These are phyloP conservation scores for Nyctalus aviator DNA, from an alignment of 2,797 vertebrate genomes.

Conservation along the genomic window DNA sequence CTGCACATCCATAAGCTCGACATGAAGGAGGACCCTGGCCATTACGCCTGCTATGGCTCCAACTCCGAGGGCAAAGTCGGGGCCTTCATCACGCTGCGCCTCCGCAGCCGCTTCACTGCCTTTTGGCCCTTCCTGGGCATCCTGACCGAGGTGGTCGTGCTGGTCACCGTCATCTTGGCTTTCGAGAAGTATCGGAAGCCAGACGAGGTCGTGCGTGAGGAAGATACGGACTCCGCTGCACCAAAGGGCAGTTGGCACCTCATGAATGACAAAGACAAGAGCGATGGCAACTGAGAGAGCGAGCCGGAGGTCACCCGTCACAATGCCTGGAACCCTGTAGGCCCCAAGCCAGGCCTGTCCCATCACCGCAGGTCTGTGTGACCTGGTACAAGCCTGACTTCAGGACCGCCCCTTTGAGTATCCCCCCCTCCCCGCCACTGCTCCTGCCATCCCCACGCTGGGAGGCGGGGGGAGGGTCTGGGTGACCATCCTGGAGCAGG, in stretches of 20 bases:
- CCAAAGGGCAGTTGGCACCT: slow-evolving; percentile 92
- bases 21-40: slow-evolving; percentile 88
- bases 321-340: background rate
- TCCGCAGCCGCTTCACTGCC: slow-evolving; percentile 94
- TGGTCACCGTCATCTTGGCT: slow-evolving; percentile 97
- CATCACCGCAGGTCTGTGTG: background rate
- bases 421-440: no score
- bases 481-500: background rate
- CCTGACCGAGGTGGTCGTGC: slow-evolving; percentile 95
- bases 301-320: background rate
- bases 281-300: slow-evolving; percentile 92
- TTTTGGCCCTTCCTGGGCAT: slow-evolving; percentile 99
- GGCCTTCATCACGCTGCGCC: slow-evolving; percentile 85
- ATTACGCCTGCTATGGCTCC: slow-evolving; percentile 90
- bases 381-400: background rate
- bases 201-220: slow-evolving; percentile 92
- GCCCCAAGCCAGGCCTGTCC: background rate
- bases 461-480: background rate
- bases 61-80: slow-evolving; percentile 74
- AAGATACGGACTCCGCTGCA: background rate
- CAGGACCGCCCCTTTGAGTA: no score
- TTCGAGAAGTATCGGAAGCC: slow-evolving; percentile 99
- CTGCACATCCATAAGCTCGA: slow-evolving; percentile 88
- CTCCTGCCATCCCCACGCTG: no score
- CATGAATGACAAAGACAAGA: slow-evolving; percentile 94